phyloP scores from a whole-genome alignment of 2,888 invertebrate genomes.

The Lysandra coridon region DNA sequence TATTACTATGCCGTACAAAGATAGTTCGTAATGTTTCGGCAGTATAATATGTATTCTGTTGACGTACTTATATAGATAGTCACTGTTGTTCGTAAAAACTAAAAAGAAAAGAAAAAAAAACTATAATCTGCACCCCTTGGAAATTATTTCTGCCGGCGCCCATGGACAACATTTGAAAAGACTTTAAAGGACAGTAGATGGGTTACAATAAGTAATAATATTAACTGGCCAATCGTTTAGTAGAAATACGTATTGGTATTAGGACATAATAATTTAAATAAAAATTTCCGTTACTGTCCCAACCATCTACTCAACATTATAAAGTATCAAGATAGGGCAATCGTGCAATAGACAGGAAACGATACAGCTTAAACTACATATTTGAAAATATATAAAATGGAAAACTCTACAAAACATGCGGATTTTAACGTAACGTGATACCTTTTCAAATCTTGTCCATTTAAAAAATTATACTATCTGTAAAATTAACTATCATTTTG shows the following conservation, averaged over 20 bases:
- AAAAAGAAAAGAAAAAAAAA: too few relatives aligned
- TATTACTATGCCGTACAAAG: too few relatives aligned
- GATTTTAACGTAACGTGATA: conserved; percentile 17
- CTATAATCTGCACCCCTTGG: too few relatives aligned
- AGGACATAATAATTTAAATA: neutral
- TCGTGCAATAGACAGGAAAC: conserved; percentile 20
- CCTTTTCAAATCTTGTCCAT: conserved; percentile 29
- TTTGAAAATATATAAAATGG: neutral
- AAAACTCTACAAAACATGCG: conserved; percentile 19
- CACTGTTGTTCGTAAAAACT: too few relatives aligned
- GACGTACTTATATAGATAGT: too few relatives aligned
- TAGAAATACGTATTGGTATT: neutral
- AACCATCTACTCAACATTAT: neutral
- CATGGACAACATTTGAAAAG: neutral
- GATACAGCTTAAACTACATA: neutral
- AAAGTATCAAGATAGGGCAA: neutral
- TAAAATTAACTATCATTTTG: conserved; percentile 20
- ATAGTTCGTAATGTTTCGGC: too few relatives aligned
- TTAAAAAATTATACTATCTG: conserved; percentile 12
- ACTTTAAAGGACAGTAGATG: neutral
- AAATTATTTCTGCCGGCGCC: too few relatives aligned
- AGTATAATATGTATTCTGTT: too few relatives aligned
- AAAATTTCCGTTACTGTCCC: neutral
- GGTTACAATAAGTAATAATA: neutral
- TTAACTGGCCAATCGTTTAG: neutral